Conservation (phyloP, 2,797 vertebrate genomes). For the Calcarius lapponicus region DNA sequence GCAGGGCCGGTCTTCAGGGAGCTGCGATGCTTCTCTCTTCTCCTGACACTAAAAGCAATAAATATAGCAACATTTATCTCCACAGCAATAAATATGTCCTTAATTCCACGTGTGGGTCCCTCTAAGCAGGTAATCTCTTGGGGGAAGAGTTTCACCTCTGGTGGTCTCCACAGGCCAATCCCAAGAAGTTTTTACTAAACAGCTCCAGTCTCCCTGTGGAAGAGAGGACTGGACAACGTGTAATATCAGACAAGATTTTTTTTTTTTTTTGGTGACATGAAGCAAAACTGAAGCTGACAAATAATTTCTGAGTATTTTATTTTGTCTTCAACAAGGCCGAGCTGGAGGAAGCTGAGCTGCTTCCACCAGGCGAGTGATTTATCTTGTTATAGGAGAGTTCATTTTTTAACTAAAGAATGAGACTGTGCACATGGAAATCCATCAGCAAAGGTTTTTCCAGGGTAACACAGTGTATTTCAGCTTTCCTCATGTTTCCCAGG, state of each 20-base stretch:
- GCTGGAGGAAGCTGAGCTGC: background rate
- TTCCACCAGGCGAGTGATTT: background rate
- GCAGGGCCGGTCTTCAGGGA: background rate
- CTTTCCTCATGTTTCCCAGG: background rate
- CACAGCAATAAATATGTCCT: background rate
- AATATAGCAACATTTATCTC: background rate
- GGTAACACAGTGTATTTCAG: background rate
- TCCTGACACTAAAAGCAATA: background rate
- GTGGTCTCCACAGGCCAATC: background rate
- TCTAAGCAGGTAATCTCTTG: background rate
- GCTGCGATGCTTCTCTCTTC: background rate
- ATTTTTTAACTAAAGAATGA: background rate
- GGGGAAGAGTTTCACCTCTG: background rate
- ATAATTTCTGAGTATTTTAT: background rate
- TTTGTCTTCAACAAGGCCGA: background rate
- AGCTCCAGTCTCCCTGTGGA: background rate
- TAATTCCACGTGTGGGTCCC: background rate
- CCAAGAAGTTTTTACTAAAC: background rate
- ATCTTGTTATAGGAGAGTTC: background rate
- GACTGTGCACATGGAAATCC: background rate
- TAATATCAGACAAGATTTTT: background rate
- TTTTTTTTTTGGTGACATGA: background rate
- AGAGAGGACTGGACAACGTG: background rate
- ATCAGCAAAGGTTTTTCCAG: slow-evolving; percentile 9
- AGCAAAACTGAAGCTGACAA: background rate